These are phyloP conservation scores for Mus spicilegus DNA, from an alignment of 2,113 vertebrate species.

Conservation along the genomic window DNA sequence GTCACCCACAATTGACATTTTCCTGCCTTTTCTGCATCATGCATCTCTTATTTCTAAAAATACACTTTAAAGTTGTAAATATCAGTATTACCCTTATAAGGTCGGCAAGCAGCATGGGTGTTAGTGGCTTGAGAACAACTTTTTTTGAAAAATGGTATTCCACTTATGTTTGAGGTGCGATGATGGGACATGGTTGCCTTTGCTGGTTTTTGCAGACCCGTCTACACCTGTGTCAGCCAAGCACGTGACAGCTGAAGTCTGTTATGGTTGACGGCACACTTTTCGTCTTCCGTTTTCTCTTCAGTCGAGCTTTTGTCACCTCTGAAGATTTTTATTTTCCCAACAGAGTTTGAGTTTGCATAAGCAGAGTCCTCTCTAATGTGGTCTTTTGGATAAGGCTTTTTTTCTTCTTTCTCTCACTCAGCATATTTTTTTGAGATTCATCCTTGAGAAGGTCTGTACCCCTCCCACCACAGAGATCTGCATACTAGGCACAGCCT, in stretches of 20 bases:
- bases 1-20: neutral
- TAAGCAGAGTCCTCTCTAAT: neutral
- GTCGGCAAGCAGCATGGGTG: neutral
- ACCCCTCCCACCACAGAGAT: neutral
- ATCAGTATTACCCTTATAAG: neutral
- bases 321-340: neutral
- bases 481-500: neutral
- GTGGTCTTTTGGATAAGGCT: neutral
- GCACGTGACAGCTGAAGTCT: neutral
- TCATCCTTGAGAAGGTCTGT: neutral
- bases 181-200: neutral
- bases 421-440: slow-evolving; percentile 20
- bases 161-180: neutral
- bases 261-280: neutral
- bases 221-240: neutral
- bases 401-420: neutral
- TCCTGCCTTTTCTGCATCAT: neutral
- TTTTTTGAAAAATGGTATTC: neutral
- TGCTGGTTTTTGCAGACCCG: neutral
- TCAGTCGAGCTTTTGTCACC: neutral
- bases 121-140: neutral
- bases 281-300: neutral
- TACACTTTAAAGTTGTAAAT: slow-evolving; percentile 32
- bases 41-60: neutral
- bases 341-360: neutral